Conservation (phyloP, 2,888 invertebrate genomes). For the Reticulitermes lucifugus region DNA sequence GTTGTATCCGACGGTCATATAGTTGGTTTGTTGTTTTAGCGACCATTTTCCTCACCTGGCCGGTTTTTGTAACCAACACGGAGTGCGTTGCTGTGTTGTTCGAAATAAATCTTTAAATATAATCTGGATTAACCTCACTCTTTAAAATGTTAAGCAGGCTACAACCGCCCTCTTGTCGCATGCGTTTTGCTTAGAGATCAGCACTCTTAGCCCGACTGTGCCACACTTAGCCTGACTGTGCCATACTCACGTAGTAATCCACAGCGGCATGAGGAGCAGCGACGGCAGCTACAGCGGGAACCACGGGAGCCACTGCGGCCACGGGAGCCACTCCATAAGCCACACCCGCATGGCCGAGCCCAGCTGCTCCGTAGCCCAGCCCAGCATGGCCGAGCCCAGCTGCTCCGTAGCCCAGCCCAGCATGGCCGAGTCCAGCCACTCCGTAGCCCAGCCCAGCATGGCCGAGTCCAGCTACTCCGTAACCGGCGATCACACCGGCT, state of each 20-base stretch:
- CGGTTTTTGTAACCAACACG: too few relatives aligned
- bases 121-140: too few relatives aligned
- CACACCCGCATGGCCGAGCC: neutral
- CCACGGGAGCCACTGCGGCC: constrained; percentile 33
- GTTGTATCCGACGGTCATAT: too few relatives aligned
- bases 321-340: constrained; percentile 21
- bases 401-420: neutral
- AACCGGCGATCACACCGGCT: constrained; percentile 34
- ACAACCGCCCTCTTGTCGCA: too few relatives aligned
- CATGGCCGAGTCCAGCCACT: neutral
- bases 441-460: constrained; percentile 15
- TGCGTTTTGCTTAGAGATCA: too few relatives aligned
- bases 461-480: constrained; percentile 5
- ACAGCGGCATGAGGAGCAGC: constrained; percentile 36
- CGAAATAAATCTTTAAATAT: too few relatives aligned
- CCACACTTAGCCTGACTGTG: neutral
- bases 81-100: too few relatives aligned
- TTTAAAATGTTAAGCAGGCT: too few relatives aligned
- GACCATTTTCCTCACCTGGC: too few relatives aligned
- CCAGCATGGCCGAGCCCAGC: neutral
- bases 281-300: constrained; percentile 15
- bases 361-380: neutral
- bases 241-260: constrained; percentile 47
- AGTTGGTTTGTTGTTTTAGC: too few relatives aligned
- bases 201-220: too few relatives aligned